phyloP scores from a whole-genome alignment of 1,140 invertebrate species.

The Caenorhabditis remanei region DNA sequence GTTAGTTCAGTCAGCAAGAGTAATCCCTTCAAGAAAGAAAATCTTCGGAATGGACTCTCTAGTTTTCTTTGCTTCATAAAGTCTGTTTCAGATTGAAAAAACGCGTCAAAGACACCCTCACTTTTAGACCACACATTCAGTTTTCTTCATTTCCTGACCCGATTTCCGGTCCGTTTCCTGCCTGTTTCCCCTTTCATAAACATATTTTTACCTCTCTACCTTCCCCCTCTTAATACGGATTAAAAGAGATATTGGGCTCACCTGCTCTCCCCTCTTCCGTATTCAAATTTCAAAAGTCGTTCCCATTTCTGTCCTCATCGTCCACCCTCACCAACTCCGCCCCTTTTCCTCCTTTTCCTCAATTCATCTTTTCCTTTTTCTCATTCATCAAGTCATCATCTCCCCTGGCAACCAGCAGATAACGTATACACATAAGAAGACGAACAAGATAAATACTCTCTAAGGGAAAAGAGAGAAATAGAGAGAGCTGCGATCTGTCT shows the following conservation, averaged over 20 bases:
- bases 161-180: no score
- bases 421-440: background rate
- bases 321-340: constrained; percentile 1
- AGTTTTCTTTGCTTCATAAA: no score
- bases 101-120: no score
- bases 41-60: no score
- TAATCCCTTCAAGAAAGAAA: no score
- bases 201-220: no score
- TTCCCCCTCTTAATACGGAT: no score
- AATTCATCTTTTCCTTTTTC: background rate
- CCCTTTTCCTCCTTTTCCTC: background rate
- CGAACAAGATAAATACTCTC: background rate
- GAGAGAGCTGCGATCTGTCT: background rate
- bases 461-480: background rate
- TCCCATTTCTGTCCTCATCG: background rate
- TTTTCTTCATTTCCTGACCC: no score
- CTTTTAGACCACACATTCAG: no score
- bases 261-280: background rate
- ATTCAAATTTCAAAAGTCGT: background rate
- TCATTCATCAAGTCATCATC: constrained; percentile 9
- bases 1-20: no score
- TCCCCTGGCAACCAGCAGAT: background rate
- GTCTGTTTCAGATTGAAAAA: no score
- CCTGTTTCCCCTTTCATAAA: no score
- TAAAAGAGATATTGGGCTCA: background rate